Conservation (phyloP, 2,113 vertebrate species). For the Trachemys scripta region DNA sequence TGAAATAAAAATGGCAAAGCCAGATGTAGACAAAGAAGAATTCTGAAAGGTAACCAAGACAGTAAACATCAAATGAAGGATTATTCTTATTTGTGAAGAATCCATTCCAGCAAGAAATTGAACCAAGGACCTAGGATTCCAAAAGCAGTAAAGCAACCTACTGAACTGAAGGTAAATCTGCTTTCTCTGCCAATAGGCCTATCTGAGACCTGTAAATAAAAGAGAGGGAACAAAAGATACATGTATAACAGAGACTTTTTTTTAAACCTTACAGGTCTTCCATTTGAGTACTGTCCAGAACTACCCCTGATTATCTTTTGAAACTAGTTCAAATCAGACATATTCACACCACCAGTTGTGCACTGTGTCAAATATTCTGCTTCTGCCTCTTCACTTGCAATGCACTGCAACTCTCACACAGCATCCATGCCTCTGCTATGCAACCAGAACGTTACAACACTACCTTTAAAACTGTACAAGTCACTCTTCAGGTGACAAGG, state of each 20-base stretch:
- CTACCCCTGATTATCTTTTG: not conserved
- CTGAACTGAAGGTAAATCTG: not conserved
- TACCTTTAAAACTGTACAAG: not conserved
- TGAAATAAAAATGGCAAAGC: constrained; percentile 4
- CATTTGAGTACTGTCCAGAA: not conserved
- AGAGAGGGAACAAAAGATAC: constrained; percentile 1
- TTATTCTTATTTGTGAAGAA: constrained; percentile 16
- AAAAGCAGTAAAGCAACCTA: not conserved
- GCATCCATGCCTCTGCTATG: not conserved
- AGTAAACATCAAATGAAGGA: constrained; percentile 32
- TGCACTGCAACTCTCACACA: not conserved
- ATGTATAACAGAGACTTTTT: not conserved
- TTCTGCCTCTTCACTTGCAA: not conserved
- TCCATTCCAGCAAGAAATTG: constrained; percentile 23
- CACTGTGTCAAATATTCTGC: not conserved
- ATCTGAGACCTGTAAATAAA: not conserved
- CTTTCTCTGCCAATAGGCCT: not conserved
- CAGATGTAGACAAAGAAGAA: not conserved
- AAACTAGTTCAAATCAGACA: not conserved
- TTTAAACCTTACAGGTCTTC: not conserved
- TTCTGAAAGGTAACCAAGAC: constrained; percentile 30
- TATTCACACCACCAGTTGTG: not conserved
- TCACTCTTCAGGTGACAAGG: not conserved
- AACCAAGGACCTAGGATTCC: not conserved
- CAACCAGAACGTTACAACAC: not conserved